Percentiles rank a stretch among this genome's conserved stretches.
Conservation (phyloP, 2,113 vertebrate species). For the Fukomys damarensis region DNA sequence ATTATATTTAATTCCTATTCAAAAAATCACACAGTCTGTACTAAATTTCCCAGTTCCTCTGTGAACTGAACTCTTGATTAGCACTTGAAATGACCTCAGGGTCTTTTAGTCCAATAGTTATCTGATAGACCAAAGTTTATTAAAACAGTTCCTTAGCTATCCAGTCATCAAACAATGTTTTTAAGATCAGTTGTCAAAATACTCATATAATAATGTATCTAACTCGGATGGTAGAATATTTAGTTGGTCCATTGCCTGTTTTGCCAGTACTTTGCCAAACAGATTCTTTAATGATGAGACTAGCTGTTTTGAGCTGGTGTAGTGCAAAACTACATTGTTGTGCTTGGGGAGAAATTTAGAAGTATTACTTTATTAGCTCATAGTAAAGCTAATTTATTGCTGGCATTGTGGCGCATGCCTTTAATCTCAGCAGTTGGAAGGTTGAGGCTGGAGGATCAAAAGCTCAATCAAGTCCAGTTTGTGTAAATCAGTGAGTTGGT, state of each 20-base stretch:
- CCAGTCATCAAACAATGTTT: neutral
- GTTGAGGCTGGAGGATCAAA: neutral
- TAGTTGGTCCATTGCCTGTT: neutral
- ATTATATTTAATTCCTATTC: neutral
- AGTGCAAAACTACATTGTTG: neutral
- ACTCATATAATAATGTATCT: neutral
- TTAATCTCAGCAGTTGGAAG: neutral
- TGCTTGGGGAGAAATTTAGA: neutral
- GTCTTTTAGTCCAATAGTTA: neutral
- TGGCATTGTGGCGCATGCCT: neutral
- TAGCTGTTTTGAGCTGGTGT: neutral
- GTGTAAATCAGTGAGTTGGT: neutral
- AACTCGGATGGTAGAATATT: neutral
- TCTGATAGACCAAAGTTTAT: slow-evolving; percentile 49
- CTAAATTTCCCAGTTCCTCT: neutral
- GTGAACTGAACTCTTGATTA: neutral
- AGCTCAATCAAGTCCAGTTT: neutral
- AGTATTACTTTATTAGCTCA: neutral
- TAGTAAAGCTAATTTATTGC: neutral
- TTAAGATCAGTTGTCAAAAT: neutral
- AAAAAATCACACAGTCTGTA: slow-evolving; percentile 5
- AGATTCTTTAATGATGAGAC: neutral
- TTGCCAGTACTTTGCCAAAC: neutral
- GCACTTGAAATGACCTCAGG: neutral
- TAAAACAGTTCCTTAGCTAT: neutral